Base-by-base conservation (phyloP, 2,113 vertebrate genomes). In the Ophthalmolycus amberensis region DNA sequence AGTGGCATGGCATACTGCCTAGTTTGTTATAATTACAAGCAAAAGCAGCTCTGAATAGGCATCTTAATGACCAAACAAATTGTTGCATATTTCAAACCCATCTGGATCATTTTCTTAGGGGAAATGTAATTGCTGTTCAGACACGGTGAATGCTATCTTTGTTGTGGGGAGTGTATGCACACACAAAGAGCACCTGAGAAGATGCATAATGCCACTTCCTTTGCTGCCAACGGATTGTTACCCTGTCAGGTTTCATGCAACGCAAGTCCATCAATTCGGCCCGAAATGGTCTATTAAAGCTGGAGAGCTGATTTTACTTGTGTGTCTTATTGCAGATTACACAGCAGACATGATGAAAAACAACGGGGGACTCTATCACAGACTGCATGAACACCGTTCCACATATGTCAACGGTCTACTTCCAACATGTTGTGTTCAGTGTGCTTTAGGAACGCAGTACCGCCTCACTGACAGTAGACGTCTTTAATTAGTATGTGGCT, bases 31-130 rank as follows among this genome's bases (percentile, higher is more conserved):
- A 94, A 94, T 94, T 85, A 91, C 88, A 70, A 65, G 90, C 84
- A 91, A 89, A 87, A 82, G 77, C 90, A 92, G 83, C 71, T 88
- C 58, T 83, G 89, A 91, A 88, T 87, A 84, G 88, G 85, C 88
- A 62, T 85, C 88, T 90, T 93, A 95, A 94, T 92, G 90, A 93
- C 86, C 88, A 93, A 90, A 93, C 90, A 94, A 93, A 93, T 91
- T 91, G 85, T 90, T 93, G 91, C 88, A 90, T 89, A 91, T 94
- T 93, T 93, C 83, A 90, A 91, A 87, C 88, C 92, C 91, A 94
- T 95, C 92, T 94, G 90, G 85, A 85, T 87, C 27, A 83, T 90
- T 92, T 94, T 91, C 90, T 89, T 88, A 40, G 77, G 87, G 90
- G 78, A 81, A 84, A 80, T 80, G 69, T 92, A 95, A 94, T 94